A percentile compares a stretch with the other conserved stretches of the same genome.
phyloP scores from a whole-genome alignment of 2,113 vertebrate species.

The Bolborhynchus lineola region DNA sequence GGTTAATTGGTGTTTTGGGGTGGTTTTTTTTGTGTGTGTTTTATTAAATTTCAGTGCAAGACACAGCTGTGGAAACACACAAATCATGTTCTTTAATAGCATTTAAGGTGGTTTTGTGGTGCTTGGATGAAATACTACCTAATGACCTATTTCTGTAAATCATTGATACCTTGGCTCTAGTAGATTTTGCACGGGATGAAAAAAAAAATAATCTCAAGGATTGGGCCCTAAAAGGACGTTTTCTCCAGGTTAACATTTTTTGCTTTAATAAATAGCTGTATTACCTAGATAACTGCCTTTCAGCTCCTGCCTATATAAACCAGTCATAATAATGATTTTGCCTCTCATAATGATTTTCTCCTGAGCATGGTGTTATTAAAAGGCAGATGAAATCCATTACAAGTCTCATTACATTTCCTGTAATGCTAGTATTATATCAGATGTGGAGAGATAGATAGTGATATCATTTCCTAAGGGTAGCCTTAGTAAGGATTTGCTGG shows the following conservation, averaged over 20 bases:
- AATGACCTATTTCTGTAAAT: neutral
- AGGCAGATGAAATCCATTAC: slow-evolving; percentile 17
- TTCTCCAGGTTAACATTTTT: neutral
- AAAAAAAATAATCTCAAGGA: neutral
- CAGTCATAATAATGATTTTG: neutral
- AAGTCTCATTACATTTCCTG: slow-evolving; percentile 21
- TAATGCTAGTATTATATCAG: neutral
- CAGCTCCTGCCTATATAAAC: neutral
- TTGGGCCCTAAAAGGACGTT: neutral
- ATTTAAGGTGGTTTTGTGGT: neutral
- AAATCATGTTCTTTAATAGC: neutral
- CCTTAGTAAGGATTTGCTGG: neutral
- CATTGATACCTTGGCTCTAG: neutral
- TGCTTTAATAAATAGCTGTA: slow-evolving; percentile 11
- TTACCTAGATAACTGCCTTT: neutral
- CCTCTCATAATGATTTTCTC: slow-evolving; percentile 8
- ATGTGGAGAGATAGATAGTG: neutral
- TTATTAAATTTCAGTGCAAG: neutral
- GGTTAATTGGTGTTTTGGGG: neutral
- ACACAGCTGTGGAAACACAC: neutral
- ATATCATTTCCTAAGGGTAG: neutral
- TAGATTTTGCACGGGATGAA: neutral
- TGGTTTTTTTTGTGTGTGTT: neutral
- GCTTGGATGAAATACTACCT: neutral
- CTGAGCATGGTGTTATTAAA: neutral